A percentile compares a stretch with the other conserved stretches of the same genome.
These are phyloP conservation scores for Netelia melanura DNA, from an alignment of 2,888 invertebrate species.

Conservation along the genomic window DNA sequence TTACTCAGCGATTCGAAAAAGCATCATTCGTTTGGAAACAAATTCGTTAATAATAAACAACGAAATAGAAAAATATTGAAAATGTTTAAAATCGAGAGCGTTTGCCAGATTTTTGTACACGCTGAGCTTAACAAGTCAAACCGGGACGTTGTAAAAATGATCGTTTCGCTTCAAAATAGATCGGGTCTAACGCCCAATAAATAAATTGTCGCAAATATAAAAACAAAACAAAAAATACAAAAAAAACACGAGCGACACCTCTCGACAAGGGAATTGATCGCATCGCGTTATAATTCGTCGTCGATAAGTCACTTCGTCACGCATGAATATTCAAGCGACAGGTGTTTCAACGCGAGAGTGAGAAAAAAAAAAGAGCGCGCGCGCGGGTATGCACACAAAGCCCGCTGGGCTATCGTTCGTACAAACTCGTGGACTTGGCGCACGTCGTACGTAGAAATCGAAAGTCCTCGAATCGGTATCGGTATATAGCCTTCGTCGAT, in stretches of 20 bases:
- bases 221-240: neutral
- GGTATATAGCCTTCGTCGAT: too few species aligned
- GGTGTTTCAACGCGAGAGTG: slow-evolving; percentile 28
- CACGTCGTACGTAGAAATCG: neutral
- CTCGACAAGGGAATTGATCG: neutral
- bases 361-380: neutral
- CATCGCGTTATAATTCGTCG: slow-evolving; percentile 19
- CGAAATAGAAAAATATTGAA: too few species aligned
- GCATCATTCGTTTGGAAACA: neutral
- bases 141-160: neutral
- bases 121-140: neutral
- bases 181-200: neutral
- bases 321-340: slow-evolving; percentile 43
- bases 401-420: neutral
- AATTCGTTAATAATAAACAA: too few species aligned
- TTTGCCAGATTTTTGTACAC: too few species aligned
- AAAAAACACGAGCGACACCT: neutral
- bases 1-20: neutral
- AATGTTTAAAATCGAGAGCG: too few species aligned
- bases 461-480: neutral
- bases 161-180: neutral
- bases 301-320: slow-evolving; percentile 29
- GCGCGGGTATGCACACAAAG: slow-evolving; percentile 5
- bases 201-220: too few species aligned
- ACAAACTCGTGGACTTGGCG: neutral